phyloP scores from a whole-genome alignment of 2,797 vertebrate genomes.

The Mionectes olivaceus region DNA sequence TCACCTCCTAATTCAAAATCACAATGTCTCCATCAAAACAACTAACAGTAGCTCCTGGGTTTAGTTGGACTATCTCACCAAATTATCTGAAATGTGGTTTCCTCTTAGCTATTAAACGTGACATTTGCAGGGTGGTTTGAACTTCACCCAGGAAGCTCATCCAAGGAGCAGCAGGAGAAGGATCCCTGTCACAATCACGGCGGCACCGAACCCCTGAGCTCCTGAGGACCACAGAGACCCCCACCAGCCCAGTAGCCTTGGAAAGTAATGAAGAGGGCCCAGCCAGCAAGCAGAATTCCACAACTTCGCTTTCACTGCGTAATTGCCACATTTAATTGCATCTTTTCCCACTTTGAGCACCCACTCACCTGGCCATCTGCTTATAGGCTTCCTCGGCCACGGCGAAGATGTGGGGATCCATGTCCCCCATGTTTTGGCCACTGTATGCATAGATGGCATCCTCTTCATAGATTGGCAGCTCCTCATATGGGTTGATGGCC shows the following conservation, averaged over 20 bases:
- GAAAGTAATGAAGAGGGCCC: accelerated
- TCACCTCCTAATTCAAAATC: neutral
- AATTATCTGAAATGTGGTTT: neutral
- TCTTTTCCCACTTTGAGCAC: neutral
- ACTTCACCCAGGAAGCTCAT: neutral
- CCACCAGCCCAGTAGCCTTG: neutral
- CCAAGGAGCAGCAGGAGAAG: neutral
- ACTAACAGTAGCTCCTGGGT: neutral
- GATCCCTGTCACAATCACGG: neutral
- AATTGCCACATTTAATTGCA: neutral
- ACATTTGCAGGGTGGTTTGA: neutral
- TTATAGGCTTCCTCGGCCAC: slow-evolving; percentile 96
- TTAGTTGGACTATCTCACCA: neutral
- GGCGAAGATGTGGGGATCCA: slow-evolving; percentile 97
- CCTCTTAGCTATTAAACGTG: neutral
- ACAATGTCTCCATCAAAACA: neutral
- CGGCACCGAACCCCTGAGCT: accelerated
- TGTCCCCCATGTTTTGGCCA: slow-evolving; percentile 95
- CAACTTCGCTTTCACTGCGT: accelerated
- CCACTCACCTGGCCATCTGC: slow-evolving; percentile 92
- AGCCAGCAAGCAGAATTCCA: neutral
- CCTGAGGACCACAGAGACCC: neutral
- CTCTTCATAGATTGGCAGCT: slow-evolving; percentile 94
- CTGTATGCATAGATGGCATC: slow-evolving; percentile 97
- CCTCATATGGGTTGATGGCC: slow-evolving; percentile 95